Conservation (phyloP, 2,797 vertebrate genomes). For the Mallotus villosus region DNA sequence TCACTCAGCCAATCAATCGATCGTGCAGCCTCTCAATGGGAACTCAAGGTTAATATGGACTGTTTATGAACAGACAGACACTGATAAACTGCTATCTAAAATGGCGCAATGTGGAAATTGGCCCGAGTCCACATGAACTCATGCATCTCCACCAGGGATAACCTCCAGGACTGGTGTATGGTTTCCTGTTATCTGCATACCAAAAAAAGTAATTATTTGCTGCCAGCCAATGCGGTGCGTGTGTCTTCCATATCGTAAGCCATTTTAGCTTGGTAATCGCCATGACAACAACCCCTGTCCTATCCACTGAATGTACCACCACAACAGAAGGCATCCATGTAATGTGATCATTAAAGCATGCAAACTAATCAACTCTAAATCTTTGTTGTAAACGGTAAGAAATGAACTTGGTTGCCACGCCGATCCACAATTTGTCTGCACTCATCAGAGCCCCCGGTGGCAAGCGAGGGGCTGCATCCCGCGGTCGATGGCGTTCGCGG, state of each 20-base stretch:
- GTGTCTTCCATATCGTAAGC: not conserved
- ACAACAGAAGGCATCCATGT: slow-evolving; percentile 53
- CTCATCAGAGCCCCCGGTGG: slow-evolving; percentile 34
- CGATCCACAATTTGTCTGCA: slow-evolving; percentile 36
- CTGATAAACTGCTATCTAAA: slow-evolving; percentile 39
- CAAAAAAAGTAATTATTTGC: slow-evolving; percentile 2
- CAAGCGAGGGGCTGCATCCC: not conserved
- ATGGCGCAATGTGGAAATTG: not conserved
- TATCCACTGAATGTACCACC: slow-evolving; percentile 41
- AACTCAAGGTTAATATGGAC: slow-evolving; percentile 56
- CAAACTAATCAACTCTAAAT: slow-evolving; percentile 1
- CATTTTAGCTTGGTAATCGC: slow-evolving; percentile 34
- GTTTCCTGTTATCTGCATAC: not conserved
- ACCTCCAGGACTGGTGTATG: too few relatives aligned
- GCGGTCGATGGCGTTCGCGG: slow-evolving; percentile 54
- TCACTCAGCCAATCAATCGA: slow-evolving; percentile 49
- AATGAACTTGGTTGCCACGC: not conserved
- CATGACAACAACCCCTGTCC: slow-evolving; percentile 40
- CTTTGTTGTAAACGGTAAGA: too few relatives aligned
- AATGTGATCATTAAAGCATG: slow-evolving; percentile 52
- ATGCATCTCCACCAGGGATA: not conserved
- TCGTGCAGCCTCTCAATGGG: slow-evolving; percentile 29
- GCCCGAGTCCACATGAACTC: not conserved
- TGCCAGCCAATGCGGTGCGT: too few relatives aligned
- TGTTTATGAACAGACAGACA: slow-evolving; percentile 39